These are phyloP conservation scores for Lamproptera curius DNA, from an alignment of 2,888 invertebrate genomes.

Conservation along the genomic window DNA sequence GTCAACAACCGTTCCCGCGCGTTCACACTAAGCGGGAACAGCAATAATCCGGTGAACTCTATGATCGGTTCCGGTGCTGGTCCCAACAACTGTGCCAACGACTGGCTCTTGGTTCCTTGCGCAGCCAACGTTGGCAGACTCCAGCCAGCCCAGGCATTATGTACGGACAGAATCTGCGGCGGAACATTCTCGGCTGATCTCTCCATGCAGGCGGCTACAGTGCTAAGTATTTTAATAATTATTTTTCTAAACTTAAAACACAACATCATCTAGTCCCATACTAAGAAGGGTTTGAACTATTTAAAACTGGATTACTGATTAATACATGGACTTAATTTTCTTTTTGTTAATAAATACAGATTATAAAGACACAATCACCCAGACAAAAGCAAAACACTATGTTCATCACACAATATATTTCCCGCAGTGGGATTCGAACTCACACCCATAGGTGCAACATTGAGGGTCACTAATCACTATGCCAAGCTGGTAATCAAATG, in stretches of 20 bases:
- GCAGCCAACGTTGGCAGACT: conserved; percentile 82
- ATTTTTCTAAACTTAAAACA: conserved; percentile 2
- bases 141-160: conserved; percentile 77
- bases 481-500: neutral
- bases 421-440: no score
- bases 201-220: conserved; percentile 81
- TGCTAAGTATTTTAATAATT: conserved; percentile 81
- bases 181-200: conserved; percentile 87
- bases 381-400: neutral
- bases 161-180: conserved; percentile 90
- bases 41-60: conserved; percentile 82
- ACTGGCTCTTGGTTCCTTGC: conserved; percentile 90
- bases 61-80: conserved; percentile 83
- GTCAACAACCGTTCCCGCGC: conserved; percentile 85
- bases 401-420: no score
- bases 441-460: no score
- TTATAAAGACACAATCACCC: neutral
- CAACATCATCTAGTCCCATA: no score
- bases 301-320: neutral
- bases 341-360: no score
- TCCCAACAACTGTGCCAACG: conserved; percentile 84
- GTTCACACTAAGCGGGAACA: conserved; percentile 88
- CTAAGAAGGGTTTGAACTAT: neutral
- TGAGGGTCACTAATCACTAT: no score
- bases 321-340: neutral